Evolutionary conservation across 1,140 invertebrate species (phyloP).

Genomic region (Magallana angulata): DNA sequence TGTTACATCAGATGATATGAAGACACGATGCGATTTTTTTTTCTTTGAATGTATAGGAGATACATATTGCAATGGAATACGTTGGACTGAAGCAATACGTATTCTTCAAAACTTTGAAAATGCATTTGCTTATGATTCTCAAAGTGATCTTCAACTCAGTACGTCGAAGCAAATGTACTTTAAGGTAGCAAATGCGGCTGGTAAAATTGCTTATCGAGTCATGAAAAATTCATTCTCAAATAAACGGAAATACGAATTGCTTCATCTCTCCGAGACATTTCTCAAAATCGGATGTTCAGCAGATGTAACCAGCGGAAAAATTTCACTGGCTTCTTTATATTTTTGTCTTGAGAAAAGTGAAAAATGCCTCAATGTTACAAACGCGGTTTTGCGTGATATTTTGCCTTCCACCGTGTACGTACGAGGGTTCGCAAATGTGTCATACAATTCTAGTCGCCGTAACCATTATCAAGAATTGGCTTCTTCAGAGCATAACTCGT

Average conservation of each 20-base stretch:
- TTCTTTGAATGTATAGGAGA: not conserved
- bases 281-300: not conserved
- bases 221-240: not conserved
- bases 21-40: not conserved
- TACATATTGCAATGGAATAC: not conserved
- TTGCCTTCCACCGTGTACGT: not conserved
- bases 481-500: not conserved
- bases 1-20: not conserved
- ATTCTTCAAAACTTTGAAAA: not conserved
- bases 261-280: not conserved
- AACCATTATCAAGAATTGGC: not conserved
- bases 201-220: not conserved
- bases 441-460: not conserved
- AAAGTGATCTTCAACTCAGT: not conserved
- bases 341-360: not conserved
- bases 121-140: not conserved
- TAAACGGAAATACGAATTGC: not conserved
- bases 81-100: not conserved
- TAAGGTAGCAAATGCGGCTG: not conserved
- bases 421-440: not conserved
- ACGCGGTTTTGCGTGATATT: not conserved
- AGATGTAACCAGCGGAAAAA: slow-evolving; percentile 7
- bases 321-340: not conserved
- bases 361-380: not conserved
- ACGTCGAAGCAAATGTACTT: not conserved